These are phyloP conservation scores for Melanogrammus aeglefinus DNA, from an alignment of 2,797 vertebrate species.

Conservation along the genomic window DNA sequence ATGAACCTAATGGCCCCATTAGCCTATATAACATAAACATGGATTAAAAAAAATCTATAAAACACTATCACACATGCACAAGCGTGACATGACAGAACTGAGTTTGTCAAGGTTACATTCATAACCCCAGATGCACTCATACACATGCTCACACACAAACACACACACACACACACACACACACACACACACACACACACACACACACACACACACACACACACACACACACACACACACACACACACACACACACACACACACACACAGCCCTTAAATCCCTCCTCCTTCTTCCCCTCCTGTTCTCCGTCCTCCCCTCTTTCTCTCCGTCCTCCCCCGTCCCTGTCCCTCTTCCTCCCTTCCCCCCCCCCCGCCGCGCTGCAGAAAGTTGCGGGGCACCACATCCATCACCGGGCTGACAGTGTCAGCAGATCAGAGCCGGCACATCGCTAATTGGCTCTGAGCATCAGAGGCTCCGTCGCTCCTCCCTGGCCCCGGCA, in stretches of 20 bases:
- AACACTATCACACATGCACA: neutral
- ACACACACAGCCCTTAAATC: neutral
- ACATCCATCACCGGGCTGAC: slow-evolving; percentile 39
- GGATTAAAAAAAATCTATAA: no score
- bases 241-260: slow-evolving; percentile 14
- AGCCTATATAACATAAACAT: no score
- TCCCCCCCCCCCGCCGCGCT: slow-evolving; percentile 16
- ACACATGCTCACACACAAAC: slow-evolving; percentile 11
- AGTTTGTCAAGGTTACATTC: neutral
- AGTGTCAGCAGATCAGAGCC: slow-evolving; percentile 30
- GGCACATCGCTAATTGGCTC: slow-evolving; percentile 47
- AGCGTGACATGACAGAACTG: no score
- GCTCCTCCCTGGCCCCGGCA: slow-evolving; percentile 1
- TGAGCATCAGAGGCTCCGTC: slow-evolving; percentile 20
- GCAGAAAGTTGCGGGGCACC: slow-evolving; percentile 40
- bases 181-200: slow-evolving; percentile 16
- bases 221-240: slow-evolving; percentile 13
- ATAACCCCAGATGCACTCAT: slow-evolving; percentile 7
- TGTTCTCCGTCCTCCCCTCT: neutral
- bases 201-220: no score
- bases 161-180: slow-evolving; percentile 15
- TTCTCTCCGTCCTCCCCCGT: slow-evolving; percentile 1
- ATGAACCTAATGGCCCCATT: no score
- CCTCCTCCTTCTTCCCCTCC: slow-evolving; percentile 14
- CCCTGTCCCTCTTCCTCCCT: neutral